Percentiles rank a stretch among this genome's conserved stretches.
Conservation (phyloP, 2,113 vertebrate genomes). For the Calcarius ornatus region DNA sequence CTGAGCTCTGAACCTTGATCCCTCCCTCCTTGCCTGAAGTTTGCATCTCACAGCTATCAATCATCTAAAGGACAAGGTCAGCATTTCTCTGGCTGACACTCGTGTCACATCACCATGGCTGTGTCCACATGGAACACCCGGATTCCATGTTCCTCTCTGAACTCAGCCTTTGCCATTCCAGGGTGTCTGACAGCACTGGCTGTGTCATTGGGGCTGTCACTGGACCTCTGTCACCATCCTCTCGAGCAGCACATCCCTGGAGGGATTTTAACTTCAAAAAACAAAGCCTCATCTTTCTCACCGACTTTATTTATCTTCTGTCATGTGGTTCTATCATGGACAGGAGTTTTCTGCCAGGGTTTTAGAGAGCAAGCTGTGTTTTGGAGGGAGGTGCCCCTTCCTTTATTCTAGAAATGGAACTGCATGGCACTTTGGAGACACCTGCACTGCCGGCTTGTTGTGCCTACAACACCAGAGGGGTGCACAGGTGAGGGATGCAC, state of each 20-base stretch:
- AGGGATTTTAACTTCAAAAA: neutral
- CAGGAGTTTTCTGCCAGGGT: neutral
- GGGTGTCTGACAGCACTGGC: neutral
- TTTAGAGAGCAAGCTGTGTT: rapidly evolving
- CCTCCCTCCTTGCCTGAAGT: neutral
- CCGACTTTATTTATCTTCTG: neutral
- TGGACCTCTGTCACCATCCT: neutral
- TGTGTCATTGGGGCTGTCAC: rapidly evolving
- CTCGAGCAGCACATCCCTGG: neutral
- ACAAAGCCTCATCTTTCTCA: neutral
- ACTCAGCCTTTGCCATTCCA: neutral
- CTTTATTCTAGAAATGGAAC: neutral
- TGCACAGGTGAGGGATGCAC: neutral
- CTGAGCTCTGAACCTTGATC: neutral
- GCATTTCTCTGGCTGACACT: neutral
- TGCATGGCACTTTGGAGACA: rapidly evolving
- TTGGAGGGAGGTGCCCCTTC: neutral
- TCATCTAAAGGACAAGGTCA: neutral
- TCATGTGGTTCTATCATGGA: rapidly evolving
- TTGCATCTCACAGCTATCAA: neutral
- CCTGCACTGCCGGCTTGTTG: rapidly evolving
- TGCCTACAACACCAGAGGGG: neutral
- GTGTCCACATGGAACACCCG: rapidly evolving
- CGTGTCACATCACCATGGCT: rapidly evolving
- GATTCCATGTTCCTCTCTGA: rapidly evolving